phyloP scores from a whole-genome alignment of 2,113 vertebrate genomes.

The Eubucco bourcierii region DNA sequence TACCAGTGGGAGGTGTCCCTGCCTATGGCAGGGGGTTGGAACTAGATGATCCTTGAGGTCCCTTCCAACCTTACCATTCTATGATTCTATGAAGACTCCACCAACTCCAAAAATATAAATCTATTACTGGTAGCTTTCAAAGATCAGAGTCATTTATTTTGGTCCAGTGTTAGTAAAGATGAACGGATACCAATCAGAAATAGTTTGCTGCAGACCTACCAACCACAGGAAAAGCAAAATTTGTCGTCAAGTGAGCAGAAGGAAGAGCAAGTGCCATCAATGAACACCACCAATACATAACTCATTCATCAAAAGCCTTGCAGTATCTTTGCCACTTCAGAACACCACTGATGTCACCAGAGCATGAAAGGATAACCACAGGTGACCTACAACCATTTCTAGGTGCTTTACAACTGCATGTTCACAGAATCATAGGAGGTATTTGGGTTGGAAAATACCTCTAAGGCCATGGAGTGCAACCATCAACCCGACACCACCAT shows the following conservation, averaged over 20 bases:
- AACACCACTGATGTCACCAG: slow-evolving; percentile 68
- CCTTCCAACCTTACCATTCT: too few species aligned
- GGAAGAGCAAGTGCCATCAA: slow-evolving; percentile 79
- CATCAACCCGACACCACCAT: too few species aligned
- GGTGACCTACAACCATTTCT: slow-evolving; percentile 32
- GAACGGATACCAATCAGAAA: slow-evolving; percentile 82
- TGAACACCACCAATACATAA: slow-evolving; percentile 77
- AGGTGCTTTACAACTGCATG: slow-evolving; percentile 35
- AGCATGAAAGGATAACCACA: slow-evolving; percentile 53
- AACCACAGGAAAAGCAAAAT: slow-evolving; percentile 76
- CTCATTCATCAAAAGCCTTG: slow-evolving; percentile 76
- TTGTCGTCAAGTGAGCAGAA: slow-evolving; percentile 78
- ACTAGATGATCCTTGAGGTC: too few species aligned
- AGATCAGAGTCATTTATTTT: slow-evolving; percentile 83
- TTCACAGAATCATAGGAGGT: not conserved
- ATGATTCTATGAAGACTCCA: too few species aligned
- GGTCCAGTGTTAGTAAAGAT: slow-evolving; percentile 81
- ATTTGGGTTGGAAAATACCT: too few species aligned
- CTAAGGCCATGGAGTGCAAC: too few species aligned
- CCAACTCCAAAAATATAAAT: not conserved
- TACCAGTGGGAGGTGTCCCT: too few species aligned
- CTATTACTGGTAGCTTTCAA: slow-evolving; percentile 77
- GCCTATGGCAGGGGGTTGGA: too few species aligned
- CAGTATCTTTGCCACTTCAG: slow-evolving; percentile 77
- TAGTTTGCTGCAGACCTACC: slow-evolving; percentile 75